Percentiles rank a stretch among this genome's conserved stretches.
Evolutionary conservation across 2,113 vertebrate species (phyloP).

Genomic region (Noctilio leporinus): DNA sequence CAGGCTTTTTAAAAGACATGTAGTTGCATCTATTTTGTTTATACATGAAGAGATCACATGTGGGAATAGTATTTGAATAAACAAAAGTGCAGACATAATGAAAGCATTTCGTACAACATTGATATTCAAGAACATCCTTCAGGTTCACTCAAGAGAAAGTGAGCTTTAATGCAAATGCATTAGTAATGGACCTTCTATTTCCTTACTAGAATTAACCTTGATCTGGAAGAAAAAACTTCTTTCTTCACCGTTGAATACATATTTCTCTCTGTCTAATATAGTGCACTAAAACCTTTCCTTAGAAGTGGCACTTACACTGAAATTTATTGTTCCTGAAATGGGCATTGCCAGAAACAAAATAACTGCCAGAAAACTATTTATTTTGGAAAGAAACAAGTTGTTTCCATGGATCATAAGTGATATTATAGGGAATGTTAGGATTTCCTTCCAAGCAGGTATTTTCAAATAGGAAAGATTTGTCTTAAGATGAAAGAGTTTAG

Average conservation of each 20-base stretch:
- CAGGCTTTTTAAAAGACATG: conserved; percentile 13
- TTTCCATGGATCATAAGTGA: conserved; percentile 26
- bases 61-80: conserved; percentile 40
- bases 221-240: conserved; percentile 51
- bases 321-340: conserved; percentile 47
- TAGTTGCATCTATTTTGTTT: conserved; percentile 46
- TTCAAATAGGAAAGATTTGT: conserved; percentile 26
- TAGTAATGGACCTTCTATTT: conserved; percentile 52
- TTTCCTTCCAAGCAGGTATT: conserved; percentile 15
- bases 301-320: background rate
- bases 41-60: conserved; percentile 42
- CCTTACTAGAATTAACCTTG: conserved; percentile 61
- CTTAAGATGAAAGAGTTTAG: background rate
- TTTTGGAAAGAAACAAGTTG: conserved; percentile 53
- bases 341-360: conserved; percentile 42
- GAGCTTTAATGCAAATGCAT: conserved; percentile 32
- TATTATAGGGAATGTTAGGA: background rate
- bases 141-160: conserved; percentile 38
- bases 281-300: background rate
- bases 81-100: conserved; percentile 44
- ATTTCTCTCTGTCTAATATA: conserved; percentile 35
- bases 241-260: conserved; percentile 39
- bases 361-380: conserved; percentile 24
- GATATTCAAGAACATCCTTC: conserved; percentile 32
- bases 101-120: conserved; percentile 27